phyloP scores from a whole-genome alignment of 2,797 vertebrate genomes.

The Ibycter americanus region DNA sequence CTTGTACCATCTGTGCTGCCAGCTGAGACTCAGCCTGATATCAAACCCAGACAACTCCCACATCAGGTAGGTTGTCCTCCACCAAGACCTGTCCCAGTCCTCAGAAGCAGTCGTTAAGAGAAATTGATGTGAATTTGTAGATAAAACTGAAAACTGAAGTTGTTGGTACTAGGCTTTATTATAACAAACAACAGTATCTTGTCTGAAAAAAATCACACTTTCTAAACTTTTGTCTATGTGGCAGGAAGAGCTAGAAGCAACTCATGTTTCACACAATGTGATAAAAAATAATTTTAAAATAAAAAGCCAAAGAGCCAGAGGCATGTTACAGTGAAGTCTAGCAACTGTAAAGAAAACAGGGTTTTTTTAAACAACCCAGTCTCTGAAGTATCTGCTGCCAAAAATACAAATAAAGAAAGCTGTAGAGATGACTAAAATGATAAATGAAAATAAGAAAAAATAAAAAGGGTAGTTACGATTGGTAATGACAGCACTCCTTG shows the following conservation, averaged over 20 bases:
- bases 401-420: neutral
- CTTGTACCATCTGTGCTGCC: fast-evolving
- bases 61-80: neutral
- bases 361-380: neutral
- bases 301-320: neutral
- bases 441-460: neutral
- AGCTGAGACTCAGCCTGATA: neutral
- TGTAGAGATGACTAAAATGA: neutral
- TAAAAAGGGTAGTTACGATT: neutral
- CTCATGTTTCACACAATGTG: neutral
- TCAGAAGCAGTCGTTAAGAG: neutral
- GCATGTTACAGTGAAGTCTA: neutral
- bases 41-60: neutral
- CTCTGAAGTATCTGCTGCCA: neutral
- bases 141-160: neutral
- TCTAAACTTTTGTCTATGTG: neutral
- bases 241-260: neutral
- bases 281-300: neutral
- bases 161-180: neutral
- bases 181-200: neutral
- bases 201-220: neutral
- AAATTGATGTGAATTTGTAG: neutral
- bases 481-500: neutral
- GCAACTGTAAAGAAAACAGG: neutral
- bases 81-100: neutral